phyloP scores from a whole-genome alignment of 2,888 invertebrate species.

The Julus scanicus region DNA sequence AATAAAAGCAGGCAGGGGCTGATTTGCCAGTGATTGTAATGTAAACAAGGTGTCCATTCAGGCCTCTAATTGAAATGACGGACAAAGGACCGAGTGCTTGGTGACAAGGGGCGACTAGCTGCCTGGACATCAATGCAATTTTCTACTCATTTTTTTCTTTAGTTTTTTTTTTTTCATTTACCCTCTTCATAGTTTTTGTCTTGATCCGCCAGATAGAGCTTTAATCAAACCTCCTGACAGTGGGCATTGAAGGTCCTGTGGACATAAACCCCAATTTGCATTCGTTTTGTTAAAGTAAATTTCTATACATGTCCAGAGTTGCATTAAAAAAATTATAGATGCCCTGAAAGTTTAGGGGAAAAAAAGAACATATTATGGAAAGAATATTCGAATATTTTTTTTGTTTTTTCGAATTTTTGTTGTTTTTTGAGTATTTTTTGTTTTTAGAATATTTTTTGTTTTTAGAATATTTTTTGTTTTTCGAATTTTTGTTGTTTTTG shows the following conservation, averaged over 20 bases:
- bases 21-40: slow-evolving; percentile 51
- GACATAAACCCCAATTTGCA: neutral
- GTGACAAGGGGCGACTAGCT: slow-evolving; percentile 50
- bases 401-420: too few relatives aligned
- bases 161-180: slow-evolving; percentile 12
- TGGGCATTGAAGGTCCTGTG: neutral
- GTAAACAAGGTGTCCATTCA: slow-evolving; percentile 52
- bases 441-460: too few relatives aligned
- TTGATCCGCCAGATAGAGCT: neutral
- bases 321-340: too few relatives aligned
- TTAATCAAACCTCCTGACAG: neutral
- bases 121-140: slow-evolving; percentile 10
- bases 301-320: too few relatives aligned
- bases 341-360: too few relatives aligned
- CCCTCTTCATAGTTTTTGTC: slow-evolving; percentile 1
- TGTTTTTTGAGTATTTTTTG: too few relatives aligned
- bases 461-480: too few relatives aligned
- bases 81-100: slow-evolving; percentile 50
- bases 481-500: too few relatives aligned
- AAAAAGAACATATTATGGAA: too few relatives aligned
- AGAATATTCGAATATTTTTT: too few relatives aligned
- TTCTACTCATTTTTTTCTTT: neutral
- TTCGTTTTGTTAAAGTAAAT: neutral
- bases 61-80: slow-evolving; percentile 54
- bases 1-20: slow-evolving; percentile 20